Conservation (phyloP, 1,140 invertebrate species). For the Rhopalosiphum padi region DNA sequence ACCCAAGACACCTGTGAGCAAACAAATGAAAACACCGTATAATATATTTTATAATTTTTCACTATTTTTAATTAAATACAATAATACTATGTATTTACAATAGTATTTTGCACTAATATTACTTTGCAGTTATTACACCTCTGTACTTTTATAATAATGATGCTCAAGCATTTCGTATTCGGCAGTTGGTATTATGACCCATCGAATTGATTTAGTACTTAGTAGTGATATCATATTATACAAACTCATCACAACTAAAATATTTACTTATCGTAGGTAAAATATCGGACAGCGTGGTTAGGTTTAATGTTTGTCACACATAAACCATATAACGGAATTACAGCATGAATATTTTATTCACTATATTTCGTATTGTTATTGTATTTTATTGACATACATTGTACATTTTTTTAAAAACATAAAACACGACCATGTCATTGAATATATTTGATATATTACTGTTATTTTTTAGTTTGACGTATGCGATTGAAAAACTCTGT, state of each 20-base stretch:
- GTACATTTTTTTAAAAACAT: not conserved
- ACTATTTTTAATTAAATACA: not conserved
- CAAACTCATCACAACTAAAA: not conserved
- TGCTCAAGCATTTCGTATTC: not conserved
- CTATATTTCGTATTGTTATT: not conserved
- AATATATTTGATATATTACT: not conserved
- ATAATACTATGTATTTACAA: not conserved
- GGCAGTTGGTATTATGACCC: not conserved
- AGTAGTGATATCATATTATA: not conserved
- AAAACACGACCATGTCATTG: not conserved
- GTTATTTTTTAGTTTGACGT: not conserved
- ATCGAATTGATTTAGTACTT: not conserved
- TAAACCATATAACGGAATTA: not conserved
- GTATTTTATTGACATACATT: not conserved
- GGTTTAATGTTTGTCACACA: not conserved
- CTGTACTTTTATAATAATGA: not conserved
- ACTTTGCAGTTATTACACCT: not conserved
- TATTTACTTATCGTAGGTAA: conserved; percentile 1
- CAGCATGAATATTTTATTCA: not conserved
- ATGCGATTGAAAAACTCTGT: not conserved
- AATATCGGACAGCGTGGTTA: not conserved
- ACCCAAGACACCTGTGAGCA: conserved; percentile 46
- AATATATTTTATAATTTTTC: not conserved
- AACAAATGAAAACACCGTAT: not conserved
- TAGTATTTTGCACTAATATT: not conserved